These are phyloP conservation scores for Calliphora vicina DNA, from an alignment of 1,140 invertebrate genomes.

Conservation along the genomic window DNA sequence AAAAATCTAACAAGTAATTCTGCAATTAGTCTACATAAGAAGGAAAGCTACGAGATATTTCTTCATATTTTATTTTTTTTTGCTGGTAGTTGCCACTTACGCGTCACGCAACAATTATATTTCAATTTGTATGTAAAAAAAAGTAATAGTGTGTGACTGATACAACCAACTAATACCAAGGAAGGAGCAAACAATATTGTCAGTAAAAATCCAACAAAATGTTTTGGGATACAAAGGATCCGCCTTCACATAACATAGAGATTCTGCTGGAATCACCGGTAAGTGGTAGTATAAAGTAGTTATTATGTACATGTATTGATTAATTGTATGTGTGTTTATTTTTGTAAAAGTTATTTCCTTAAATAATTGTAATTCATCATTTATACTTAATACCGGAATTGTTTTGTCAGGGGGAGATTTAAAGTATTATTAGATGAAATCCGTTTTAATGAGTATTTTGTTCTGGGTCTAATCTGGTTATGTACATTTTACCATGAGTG, in stretches of 20 bases:
- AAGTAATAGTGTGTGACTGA: background rate
- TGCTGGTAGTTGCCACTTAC: background rate
- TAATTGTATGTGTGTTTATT: too few relatives aligned
- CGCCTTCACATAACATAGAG: constrained; percentile 77
- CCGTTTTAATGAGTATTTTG: too few relatives aligned
- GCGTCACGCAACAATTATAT: constrained; percentile 34
- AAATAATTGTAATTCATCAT: too few relatives aligned
- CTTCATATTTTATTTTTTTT: background rate
- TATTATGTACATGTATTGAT: background rate
- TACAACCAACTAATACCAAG: background rate
- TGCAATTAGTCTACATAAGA: too few relatives aligned
- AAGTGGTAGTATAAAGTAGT: too few relatives aligned
- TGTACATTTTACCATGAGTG: too few relatives aligned
- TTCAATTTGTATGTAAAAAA: constrained; percentile 23
- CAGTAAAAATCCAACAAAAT: constrained; percentile 65
- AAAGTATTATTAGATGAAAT: too few relatives aligned
- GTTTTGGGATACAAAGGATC: constrained; percentile 84
- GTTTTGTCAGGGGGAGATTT: too few relatives aligned
- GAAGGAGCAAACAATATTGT: constrained; percentile 3
- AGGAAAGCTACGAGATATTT: background rate
- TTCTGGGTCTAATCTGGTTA: too few relatives aligned
- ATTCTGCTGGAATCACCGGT: constrained; percentile 79
- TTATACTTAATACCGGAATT: too few relatives aligned
- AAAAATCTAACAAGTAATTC: background rate
- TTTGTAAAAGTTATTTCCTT: too few relatives aligned